Evolutionary conservation across 2,888 invertebrate species (phyloP).

Genomic region (Dryadula phaetusa): DNA sequence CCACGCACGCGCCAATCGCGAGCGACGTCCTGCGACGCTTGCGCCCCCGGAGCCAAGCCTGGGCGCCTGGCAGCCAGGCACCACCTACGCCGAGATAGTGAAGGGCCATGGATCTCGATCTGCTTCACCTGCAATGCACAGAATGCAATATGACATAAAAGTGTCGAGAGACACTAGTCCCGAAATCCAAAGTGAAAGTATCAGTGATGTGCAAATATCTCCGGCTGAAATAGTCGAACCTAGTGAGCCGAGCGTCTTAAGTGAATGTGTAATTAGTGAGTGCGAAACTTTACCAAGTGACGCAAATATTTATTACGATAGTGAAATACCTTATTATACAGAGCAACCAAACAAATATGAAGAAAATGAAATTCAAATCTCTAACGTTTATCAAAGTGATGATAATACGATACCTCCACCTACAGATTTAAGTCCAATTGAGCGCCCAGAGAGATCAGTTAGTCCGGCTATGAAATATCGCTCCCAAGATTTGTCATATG

Average conservation of each 20-base stretch:
- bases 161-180: slow-evolving; percentile 44
- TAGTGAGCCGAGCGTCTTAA: slow-evolving; percentile 53
- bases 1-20: slow-evolving; percentile 68
- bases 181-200: slow-evolving; percentile 52
- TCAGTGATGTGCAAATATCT: slow-evolving; percentile 58
- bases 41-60: slow-evolving; percentile 84
- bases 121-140: slow-evolving; percentile 60
- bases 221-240: slow-evolving; percentile 56
- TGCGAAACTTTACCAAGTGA: slow-evolving; percentile 66
- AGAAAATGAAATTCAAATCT: slow-evolving; percentile 49
- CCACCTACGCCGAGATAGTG: slow-evolving; percentile 92
- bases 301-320: slow-evolving; percentile 54
- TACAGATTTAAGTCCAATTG: slow-evolving; percentile 50
- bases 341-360: slow-evolving; percentile 51
- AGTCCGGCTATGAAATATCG: slow-evolving; percentile 61
- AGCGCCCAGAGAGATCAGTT: slow-evolving; percentile 55
- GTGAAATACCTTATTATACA: slow-evolving; percentile 47
- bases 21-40: slow-evolving; percentile 70
- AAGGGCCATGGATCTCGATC: slow-evolving; percentile 83
- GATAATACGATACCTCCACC: slow-evolving; percentile 33
- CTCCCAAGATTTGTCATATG: slow-evolving; percentile 88
- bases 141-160: slow-evolving; percentile 46
- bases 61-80: slow-evolving; percentile 88
- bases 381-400: slow-evolving; percentile 40
- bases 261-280: slow-evolving; percentile 70